Evolutionary conservation across 2,888 invertebrate species (phyloP).

Genomic region (Synanthedon tipuliformis): DNA sequence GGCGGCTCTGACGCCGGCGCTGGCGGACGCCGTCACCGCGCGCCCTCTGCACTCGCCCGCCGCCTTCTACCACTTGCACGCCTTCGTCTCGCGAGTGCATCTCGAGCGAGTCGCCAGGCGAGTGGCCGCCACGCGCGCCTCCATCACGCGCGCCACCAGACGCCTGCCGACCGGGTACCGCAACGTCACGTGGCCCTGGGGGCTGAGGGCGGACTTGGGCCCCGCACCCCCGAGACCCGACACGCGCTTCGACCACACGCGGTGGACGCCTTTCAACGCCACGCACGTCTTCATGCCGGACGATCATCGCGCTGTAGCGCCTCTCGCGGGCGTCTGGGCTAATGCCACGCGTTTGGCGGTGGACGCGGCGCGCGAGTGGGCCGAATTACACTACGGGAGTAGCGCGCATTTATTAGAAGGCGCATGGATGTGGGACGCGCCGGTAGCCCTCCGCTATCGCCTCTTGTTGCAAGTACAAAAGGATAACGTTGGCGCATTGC

Average conservation of each 20-base stretch:
- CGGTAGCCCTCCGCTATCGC: constrained; percentile 34
- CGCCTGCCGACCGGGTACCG: constrained; percentile 46
- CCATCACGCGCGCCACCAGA: constrained; percentile 26
- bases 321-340: constrained; percentile 65
- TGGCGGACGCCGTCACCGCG: constrained; percentile 72
- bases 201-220: constrained; percentile 62
- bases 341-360: neutral
- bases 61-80: constrained; percentile 78
- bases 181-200: constrained; percentile 83
- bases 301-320: constrained; percentile 78
- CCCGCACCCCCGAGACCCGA: constrained; percentile 60
- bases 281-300: constrained; percentile 85
- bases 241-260: constrained; percentile 79
- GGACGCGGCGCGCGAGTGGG: constrained; percentile 3
- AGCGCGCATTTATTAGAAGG: constrained; percentile 29
- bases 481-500: constrained; percentile 8
- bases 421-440: constrained; percentile 46
- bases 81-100: constrained; percentile 75
- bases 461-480: constrained; percentile 26
- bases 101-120: constrained; percentile 33
- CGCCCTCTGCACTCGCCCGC: constrained; percentile 73
- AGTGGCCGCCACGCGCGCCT: constrained; percentile 14
- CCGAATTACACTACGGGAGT: neutral
- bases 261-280: constrained; percentile 88
- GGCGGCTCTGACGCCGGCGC: constrained; percentile 29